These are phyloP conservation scores for Mus spicilegus DNA, from an alignment of 2,113 vertebrate species.

Conservation along the genomic window DNA sequence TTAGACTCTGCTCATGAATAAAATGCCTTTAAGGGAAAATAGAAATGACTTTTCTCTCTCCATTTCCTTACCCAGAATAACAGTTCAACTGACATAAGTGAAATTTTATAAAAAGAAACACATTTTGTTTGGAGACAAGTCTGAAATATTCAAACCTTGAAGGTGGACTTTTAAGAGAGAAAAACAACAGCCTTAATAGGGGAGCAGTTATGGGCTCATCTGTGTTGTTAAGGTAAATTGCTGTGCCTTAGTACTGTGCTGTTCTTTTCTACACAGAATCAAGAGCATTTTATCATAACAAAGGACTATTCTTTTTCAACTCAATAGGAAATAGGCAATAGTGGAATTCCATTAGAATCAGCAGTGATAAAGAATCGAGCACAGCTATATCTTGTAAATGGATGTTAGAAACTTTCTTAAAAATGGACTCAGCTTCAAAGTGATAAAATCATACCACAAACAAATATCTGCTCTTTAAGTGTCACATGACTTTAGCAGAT, in stretches of 20 bases:
- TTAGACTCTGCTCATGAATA: slow-evolving; percentile 74
- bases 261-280: slow-evolving; percentile 60
- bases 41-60: slow-evolving; percentile 66
- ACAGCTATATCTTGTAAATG: slow-evolving; percentile 45
- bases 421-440: slow-evolving; percentile 61
- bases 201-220: slow-evolving; percentile 61
- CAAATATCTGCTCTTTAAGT: slow-evolving; percentile 19
- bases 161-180: slow-evolving; percentile 68
- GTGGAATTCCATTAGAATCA: slow-evolving; percentile 64
- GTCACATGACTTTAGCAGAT: not conserved
- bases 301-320: slow-evolving; percentile 72
- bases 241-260: slow-evolving; percentile 44
- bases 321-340: slow-evolving; percentile 59
- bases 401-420: slow-evolving; percentile 65
- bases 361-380: slow-evolving; percentile 60
- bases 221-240: slow-evolving; percentile 72
- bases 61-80: slow-evolving; percentile 68
- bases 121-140: slow-evolving; percentile 78
- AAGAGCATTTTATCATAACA: slow-evolving; percentile 78
- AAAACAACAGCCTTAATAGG: slow-evolving; percentile 74
- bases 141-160: slow-evolving; percentile 68
- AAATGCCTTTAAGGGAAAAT: slow-evolving; percentile 74
- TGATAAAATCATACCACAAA: slow-evolving; percentile 53
- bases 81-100: slow-evolving; percentile 71
- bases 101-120: slow-evolving; percentile 69